Base-by-base conservation (phyloP, 2,113 vertebrate genomes). In the Andinoacara biseriatus region DNA sequence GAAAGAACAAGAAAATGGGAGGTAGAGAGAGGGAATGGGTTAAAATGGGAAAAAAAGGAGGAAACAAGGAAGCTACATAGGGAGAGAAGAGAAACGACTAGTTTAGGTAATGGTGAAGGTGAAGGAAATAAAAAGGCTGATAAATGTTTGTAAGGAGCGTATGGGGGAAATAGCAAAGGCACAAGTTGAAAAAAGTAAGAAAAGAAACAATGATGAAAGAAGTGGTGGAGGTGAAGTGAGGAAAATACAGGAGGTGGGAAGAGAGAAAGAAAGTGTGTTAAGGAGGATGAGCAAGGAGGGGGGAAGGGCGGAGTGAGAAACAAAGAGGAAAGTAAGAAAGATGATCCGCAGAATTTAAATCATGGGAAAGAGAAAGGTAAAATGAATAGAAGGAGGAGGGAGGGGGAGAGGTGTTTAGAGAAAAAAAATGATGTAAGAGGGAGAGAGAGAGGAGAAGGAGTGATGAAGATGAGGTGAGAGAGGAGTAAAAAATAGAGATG, bases 391-490 rank as follows among this genome's bases (percentile, higher is more conserved):
- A 84, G 58, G 38, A 69, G 62, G 52, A 10, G 33, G n/a, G 22
- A 40, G 77, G 24, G 61, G 57, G 24, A 3, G 77, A 62, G 72
- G 74, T 80, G 83, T 81, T 83, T 38, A 78, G 80, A 87, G 61
- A 76, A 86, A 20, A 56, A 81, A 76, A 83, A 82, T 85, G 87
- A 92, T 87, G 89, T 87, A 86, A 90, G 88, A 58, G 33, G 20
- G 35, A 18, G 60, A 59, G 80, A 52, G 56, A 40, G 56, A 57
- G 54, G 76, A 80, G 75, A 8, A 69, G 74, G 83, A 49, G 49
- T 58, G 83, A 90, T 52, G 72, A 67, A 89, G 86, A 86, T 10
- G 26, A 74, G 78, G 85, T 49, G 86, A 58, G 81, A 80, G 76
- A 20, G 40, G 67, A 67, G 22, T 60, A 76, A 80, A 82, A 88